phyloP scores from a whole-genome alignment of 2,113 vertebrate genomes.

The Heloderma charlesbogerti region DNA sequence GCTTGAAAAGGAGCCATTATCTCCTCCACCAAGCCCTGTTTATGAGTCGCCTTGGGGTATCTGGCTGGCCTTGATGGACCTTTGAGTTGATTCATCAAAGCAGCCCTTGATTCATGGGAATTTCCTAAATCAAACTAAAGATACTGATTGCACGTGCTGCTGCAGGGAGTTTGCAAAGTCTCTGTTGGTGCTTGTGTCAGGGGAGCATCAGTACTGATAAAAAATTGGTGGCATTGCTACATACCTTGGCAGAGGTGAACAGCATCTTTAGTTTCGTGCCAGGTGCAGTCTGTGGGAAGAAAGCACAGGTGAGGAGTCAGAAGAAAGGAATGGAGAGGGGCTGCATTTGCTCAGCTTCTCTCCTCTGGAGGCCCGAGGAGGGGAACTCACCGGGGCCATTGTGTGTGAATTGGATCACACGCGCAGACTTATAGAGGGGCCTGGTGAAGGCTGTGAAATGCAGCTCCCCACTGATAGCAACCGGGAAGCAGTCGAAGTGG shows the following conservation, averaged over 20 bases:
- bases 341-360: neutral
- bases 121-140: neutral
- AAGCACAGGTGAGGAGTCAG: constrained; percentile 48
- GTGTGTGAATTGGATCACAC: constrained; percentile 60
- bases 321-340: neutral
- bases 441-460: constrained; percentile 59
- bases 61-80: neutral
- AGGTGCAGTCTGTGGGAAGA: constrained; percentile 75
- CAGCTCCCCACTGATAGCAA: constrained; percentile 65
- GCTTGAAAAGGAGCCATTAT: no score
- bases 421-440: constrained; percentile 33
- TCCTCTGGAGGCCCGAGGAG: neutral
- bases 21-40: neutral
- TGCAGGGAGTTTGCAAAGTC: no score
- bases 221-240: fast-evolving
- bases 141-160: neutral
- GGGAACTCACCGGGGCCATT: constrained; percentile 76
- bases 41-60: neutral
- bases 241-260: constrained; percentile 78
- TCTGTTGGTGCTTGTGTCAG: no score
- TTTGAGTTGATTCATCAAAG: neutral
- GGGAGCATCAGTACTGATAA: no score
- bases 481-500: constrained; percentile 76
- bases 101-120: neutral
- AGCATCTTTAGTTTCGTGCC: constrained; percentile 55